Evolutionary conservation across 1,140 invertebrate species (phyloP).

Genomic region (Caenorhabditis briggsae): DNA sequence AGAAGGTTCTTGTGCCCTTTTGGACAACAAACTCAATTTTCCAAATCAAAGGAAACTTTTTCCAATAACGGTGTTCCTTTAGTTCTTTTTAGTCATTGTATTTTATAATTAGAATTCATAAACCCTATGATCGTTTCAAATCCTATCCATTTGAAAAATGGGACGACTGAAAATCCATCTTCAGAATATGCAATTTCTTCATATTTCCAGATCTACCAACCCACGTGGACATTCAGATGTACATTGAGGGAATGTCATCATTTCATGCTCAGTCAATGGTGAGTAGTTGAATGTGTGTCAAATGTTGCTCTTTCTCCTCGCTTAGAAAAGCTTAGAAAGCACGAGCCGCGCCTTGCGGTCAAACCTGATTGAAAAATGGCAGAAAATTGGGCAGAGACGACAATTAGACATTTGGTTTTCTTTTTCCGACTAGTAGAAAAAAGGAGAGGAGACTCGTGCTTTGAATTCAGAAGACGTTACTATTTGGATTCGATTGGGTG

Average conservation of each 20-base stretch:
- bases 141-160: too few relatives aligned
- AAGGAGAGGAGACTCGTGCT: background rate
- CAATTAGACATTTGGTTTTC: conserved; percentile 7
- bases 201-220: conserved; percentile 69
- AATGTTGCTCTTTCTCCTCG: background rate
- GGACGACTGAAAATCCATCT: background rate
- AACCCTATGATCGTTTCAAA: too few relatives aligned
- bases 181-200: background rate
- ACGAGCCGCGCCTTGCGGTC: background rate
- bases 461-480: conserved; percentile 27
- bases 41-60: too few relatives aligned
- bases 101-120: too few relatives aligned
- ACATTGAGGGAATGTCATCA: conserved; percentile 75
- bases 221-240: conserved; percentile 74
- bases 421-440: background rate
- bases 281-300: background rate
- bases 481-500: background rate
- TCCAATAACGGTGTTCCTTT: too few relatives aligned
- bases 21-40: too few relatives aligned
- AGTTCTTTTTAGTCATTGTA: too few relatives aligned
- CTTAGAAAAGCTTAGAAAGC: background rate
- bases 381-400: background rate
- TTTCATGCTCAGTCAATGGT: conserved; percentile 72
- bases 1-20: too few relatives aligned
- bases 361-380: conserved; percentile 36